A percentile compares a stretch with the other conserved stretches of the same genome.
Conservation (phyloP, 1,140 invertebrate genomes). For the Drosophila nigromelanica region DNA sequence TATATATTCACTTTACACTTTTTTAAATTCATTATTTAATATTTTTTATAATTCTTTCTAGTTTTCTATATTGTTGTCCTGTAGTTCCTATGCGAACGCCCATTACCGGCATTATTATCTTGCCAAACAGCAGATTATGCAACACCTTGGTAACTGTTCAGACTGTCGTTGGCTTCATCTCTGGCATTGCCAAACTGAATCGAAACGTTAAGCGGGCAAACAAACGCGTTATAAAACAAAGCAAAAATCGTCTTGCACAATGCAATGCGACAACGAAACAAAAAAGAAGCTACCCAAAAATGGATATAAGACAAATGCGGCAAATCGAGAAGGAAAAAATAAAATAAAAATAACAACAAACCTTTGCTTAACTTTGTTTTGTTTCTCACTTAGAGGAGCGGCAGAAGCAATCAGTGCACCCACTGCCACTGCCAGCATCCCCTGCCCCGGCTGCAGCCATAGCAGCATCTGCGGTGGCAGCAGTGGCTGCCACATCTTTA, state of each 20-base stretch:
- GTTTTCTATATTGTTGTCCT: background rate
- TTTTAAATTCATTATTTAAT: background rate
- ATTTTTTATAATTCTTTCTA: no score
- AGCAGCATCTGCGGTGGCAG: background rate
- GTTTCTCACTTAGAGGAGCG: slow-evolving; percentile 72
- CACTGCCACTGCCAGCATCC: slow-evolving; percentile 27
- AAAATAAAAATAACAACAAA: slow-evolving; percentile 17
- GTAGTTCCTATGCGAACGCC: background rate
- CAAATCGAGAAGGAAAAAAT: slow-evolving; percentile 34
- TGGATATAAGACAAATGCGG: slow-evolving; percentile 58
- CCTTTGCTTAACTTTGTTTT: slow-evolving; percentile 45
- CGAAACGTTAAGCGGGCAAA: slow-evolving; percentile 10
- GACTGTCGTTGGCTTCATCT: background rate
- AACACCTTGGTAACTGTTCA: slow-evolving; percentile 19
- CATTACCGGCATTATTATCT: background rate
- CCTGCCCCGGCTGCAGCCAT: background rate
- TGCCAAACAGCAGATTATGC: slow-evolving; percentile 15
- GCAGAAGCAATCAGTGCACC: slow-evolving; percentile 67
- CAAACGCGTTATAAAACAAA: slow-evolving; percentile 46
- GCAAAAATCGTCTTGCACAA: slow-evolving; percentile 64
- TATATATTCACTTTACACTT: no score
- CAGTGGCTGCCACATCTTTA: slow-evolving; percentile 62
- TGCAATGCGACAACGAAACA: slow-evolving; percentile 49
- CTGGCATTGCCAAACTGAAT: slow-evolving; percentile 13
- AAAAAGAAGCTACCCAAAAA: slow-evolving; percentile 81